Percentiles rank a stretch among this genome's conserved stretches.
These are phyloP conservation scores for Ligdia adustata DNA, from an alignment of 2,888 invertebrate species.

Conservation along the genomic window DNA sequence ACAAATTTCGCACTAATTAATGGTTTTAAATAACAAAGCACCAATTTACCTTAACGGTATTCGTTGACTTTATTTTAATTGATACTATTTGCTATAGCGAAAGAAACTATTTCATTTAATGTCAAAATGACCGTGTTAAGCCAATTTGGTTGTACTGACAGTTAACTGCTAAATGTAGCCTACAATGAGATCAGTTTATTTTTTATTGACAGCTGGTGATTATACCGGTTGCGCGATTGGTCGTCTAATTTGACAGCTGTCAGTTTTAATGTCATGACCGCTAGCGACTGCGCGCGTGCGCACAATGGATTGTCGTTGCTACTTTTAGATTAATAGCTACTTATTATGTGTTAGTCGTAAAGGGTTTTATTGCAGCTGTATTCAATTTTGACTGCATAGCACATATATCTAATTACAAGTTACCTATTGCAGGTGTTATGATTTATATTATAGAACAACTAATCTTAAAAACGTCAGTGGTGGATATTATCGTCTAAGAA, in stretches of 20 bases:
- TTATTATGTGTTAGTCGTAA: neutral
- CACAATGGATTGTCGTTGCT: conserved; percentile 28
- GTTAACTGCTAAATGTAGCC: conserved; percentile 17
- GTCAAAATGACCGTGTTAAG: conserved; percentile 16
- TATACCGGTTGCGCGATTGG: conserved; percentile 51
- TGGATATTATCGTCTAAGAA: no score
- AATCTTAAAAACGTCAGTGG: no score
- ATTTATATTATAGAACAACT: no score
- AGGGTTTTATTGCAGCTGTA: no score
- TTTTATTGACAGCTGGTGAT: conserved; percentile 51
- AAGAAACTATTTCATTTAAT: conserved; percentile 15
- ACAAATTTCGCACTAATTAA: conserved; percentile 16
- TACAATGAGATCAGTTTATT: conserved; percentile 47
- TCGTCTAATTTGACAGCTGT: conserved; percentile 57
- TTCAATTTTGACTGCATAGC: no score
- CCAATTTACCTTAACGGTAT: conserved; percentile 22
- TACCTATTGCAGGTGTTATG: no score
- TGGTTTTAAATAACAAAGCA: conserved; percentile 8
- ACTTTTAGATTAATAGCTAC: neutral
- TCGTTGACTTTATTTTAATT: conserved; percentile 19
- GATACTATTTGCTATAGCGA: conserved; percentile 13
- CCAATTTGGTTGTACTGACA: conserved; percentile 30
- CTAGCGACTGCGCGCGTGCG: conserved; percentile 16
- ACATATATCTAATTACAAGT: no score
- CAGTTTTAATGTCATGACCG: conserved; percentile 49